These are phyloP conservation scores for Onthophagus taurus DNA, from an alignment of 1,140 invertebrate genomes.

Conservation along the genomic window DNA sequence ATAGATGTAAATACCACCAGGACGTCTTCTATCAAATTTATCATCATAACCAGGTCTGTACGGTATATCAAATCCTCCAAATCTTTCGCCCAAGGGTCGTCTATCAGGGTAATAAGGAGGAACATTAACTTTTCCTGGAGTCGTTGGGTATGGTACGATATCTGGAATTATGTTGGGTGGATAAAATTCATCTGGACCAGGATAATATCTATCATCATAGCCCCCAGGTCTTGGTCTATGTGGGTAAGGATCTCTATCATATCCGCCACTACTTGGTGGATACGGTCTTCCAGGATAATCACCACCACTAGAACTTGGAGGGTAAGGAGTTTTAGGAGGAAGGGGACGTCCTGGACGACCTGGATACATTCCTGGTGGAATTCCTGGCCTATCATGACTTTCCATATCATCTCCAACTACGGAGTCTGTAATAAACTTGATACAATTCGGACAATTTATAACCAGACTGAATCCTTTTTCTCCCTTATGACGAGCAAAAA, in stretches of 20 bases:
- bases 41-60: conserved; percentile 5
- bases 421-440: conserved; percentile 16
- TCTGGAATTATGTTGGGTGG: conserved; percentile 33
- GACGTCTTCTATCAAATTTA: background rate
- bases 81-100: conserved; percentile 3
- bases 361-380: conserved; percentile 26
- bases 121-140: conserved; percentile 10
- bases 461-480: background rate
- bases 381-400: conserved; percentile 25
- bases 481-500: background rate
- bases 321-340: conserved; percentile 26
- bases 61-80: conserved; percentile 3
- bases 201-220: conserved; percentile 24
- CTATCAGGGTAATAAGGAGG: conserved; percentile 15
- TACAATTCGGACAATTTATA: background rate
- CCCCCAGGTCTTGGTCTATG: conserved; percentile 34
- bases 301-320: conserved; percentile 37
- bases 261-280: conserved; percentile 28
- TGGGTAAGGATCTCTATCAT: conserved; percentile 18
- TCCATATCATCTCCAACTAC: conserved; percentile 25
- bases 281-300: conserved; percentile 34
- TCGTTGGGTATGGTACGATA: conserved; percentile 18
- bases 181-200: conserved; percentile 19
- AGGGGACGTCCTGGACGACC: conserved; percentile 9
- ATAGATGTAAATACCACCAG: conserved; percentile 1